phyloP scores from a whole-genome alignment of 2,888 invertebrate species.

The Atherix ibis region DNA sequence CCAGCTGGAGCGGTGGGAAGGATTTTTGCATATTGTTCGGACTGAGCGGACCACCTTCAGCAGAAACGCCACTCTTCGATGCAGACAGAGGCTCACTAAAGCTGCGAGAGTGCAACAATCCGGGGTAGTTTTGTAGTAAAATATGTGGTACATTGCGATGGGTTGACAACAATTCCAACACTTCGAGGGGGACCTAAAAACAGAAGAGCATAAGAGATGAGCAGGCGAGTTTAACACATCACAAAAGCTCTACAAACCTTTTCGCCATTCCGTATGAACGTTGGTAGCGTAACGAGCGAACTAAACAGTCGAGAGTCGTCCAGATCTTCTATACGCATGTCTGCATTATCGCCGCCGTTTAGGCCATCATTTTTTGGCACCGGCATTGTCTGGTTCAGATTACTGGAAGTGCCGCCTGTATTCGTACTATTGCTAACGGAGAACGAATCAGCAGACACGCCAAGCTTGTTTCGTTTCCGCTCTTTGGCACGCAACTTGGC shows the following conservation, averaged over 20 bases:
- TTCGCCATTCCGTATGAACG: constrained; percentile 63
- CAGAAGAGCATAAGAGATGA: background rate
- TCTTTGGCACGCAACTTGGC: constrained; percentile 46
- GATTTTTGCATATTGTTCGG: constrained; percentile 7
- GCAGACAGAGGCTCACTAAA: constrained; percentile 42
- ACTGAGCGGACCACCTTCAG: constrained; percentile 4
- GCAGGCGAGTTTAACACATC: background rate
- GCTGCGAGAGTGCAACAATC: constrained; percentile 52
- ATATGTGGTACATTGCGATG: constrained; percentile 55
- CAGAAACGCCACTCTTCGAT: constrained; percentile 6
- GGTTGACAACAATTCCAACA: constrained; percentile 53
- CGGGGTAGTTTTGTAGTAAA: constrained; percentile 58
- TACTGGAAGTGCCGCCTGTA: constrained; percentile 40
- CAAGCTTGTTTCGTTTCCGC: constrained; percentile 41
- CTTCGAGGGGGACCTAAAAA: constrained; percentile 46
- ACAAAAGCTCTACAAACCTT: constrained; percentile 28
- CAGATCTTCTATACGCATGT: constrained; percentile 9
- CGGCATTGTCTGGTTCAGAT: constrained; percentile 28
- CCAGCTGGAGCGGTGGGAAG: too few relatives aligned
- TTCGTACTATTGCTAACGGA: constrained; percentile 52
- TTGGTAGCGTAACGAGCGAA: constrained; percentile 73
- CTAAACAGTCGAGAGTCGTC: constrained; percentile 38
- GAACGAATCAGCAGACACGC: constrained; percentile 53
- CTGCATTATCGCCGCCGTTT: constrained; percentile 8
- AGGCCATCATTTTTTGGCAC: constrained; percentile 11